These are phyloP conservation scores for Drosophila macrospina DNA, from an alignment of 2,888 invertebrate genomes.

Conservation along the genomic window DNA sequence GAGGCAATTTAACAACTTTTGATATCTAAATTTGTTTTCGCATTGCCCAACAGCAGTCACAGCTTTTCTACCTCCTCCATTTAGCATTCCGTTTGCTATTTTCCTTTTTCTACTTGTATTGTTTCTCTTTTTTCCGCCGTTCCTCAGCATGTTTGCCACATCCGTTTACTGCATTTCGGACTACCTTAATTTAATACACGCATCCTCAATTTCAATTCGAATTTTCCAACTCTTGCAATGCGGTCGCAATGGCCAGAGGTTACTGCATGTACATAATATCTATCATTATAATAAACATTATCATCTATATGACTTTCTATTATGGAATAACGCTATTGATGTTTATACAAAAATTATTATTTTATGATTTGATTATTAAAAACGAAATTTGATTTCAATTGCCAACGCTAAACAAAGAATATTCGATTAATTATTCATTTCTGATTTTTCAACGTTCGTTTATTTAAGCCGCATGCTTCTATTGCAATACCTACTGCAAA, in stretches of 20 bases:
- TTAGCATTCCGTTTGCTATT: slow-evolving; percentile 36
- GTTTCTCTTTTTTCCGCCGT: background rate
- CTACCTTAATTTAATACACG: slow-evolving; percentile 25
- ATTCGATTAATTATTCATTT: background rate
- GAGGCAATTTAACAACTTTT: slow-evolving; percentile 84
- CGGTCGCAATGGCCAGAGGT: background rate
- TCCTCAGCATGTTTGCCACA: slow-evolving; percentile 42
- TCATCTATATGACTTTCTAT: background rate
- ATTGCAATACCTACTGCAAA: background rate
- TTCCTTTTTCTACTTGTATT: slow-evolving; percentile 3
- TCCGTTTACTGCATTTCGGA: slow-evolving; percentile 50
- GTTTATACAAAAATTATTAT: background rate
- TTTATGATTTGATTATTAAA: background rate
- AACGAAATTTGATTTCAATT: slow-evolving; percentile 1
- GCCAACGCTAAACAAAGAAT: background rate
- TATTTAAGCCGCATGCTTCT: background rate
- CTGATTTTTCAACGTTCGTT: background rate
- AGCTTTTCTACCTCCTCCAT: slow-evolving; percentile 28
- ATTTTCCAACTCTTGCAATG: slow-evolving; percentile 20
- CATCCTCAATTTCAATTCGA: slow-evolving; percentile 38
- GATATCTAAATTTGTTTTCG: slow-evolving; percentile 82
- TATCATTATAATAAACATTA: too few species aligned
- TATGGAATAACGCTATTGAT: background rate
- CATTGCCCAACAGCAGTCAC: slow-evolving; percentile 42
- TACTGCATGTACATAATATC: too few species aligned